These are phyloP conservation scores for Parapristionchus giblindavisi DNA, from an alignment of 2,888 invertebrate species.

Conservation along the genomic window DNA sequence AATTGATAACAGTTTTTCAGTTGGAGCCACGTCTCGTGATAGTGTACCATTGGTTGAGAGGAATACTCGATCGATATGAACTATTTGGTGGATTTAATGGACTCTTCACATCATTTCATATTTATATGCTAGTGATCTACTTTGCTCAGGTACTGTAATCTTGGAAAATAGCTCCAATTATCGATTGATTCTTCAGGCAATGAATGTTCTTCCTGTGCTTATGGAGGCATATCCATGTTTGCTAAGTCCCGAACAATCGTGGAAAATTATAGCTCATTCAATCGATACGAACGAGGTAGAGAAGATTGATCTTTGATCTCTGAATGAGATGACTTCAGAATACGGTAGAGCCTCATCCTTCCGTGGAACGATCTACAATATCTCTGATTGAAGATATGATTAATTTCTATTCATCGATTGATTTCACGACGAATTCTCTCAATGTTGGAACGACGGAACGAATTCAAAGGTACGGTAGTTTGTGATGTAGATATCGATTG, in stretches of 20 bases:
- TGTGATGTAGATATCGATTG: not conserved
- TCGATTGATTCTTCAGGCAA: not conserved
- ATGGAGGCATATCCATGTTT: constrained; percentile 1
- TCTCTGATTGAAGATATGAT: not conserved
- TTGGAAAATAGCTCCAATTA: not conserved
- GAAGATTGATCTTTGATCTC: too few relatives aligned
- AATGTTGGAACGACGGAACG: not conserved
- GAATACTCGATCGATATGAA: not conserved
- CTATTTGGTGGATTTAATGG: not conserved
- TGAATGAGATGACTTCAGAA: too few relatives aligned
- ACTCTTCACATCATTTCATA: constrained; percentile 27
- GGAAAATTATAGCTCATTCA: not conserved
- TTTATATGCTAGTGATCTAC: constrained; percentile 26
- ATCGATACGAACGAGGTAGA: too few relatives aligned
- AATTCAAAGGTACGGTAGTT: not conserved
- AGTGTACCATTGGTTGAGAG: constrained; percentile 12
- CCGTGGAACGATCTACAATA: not conserved
- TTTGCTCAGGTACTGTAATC: constrained; percentile 10
- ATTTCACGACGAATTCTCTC: constrained; percentile 1
- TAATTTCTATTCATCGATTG: not conserved
- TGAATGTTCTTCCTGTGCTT: not conserved
- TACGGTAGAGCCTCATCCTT: too few relatives aligned
- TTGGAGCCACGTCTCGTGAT: constrained; percentile 21
- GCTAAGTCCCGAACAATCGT: not conserved
- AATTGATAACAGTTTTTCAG: not conserved